Base-by-base conservation (phyloP, 2,113 vertebrate species). In the Zosterops hypoxanthus region DNA sequence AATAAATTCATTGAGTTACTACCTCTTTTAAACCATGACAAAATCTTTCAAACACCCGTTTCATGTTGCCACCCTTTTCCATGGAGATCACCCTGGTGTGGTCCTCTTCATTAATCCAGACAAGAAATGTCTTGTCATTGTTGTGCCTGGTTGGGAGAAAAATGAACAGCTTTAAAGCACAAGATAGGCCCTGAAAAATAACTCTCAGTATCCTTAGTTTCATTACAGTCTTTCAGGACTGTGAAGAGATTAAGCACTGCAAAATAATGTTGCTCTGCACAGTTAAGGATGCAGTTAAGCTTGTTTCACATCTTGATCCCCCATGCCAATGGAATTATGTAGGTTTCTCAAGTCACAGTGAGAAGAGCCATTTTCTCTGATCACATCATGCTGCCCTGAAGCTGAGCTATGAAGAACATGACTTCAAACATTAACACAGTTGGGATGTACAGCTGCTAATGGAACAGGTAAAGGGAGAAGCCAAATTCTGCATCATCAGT, bases 41-140 rank as follows among this genome's bases (percentile, higher is more conserved):
- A 98, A 99, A 99, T 92, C 98, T 98, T 85, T 99, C 99, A 97
- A 99, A 99, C 66, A 99, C 98, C 60, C 98, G 96, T 90, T 99
- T 99, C 99, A 99, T 99, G 90, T 99, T 99, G 80, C 99, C 99
- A 63, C 99, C 98, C 83, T 98, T 99, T 92, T 99, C 99, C 99
- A 99, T 99, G 83, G 99, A 99, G 95, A 99, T 99, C 78, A 99
- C 97, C 88, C 99, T 98, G 65, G 98, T 99, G 95, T 99, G 99
- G 94, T 99, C 99, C 90, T 99, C 99, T 96, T 99, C 99, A 80
- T 99, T 99, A 95, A 99, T 98, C 99, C 99, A 99, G 97, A 99
- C 98, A 88, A 99, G 97, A 97, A 99, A 99, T 66, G 98, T 99
- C 96, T 99, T 99, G 95, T 99, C 98, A 42, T 98, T 98, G 97